Base-by-base conservation (phyloP, 2,888 invertebrate species). In the Caenorhabditis sinica region DNA sequence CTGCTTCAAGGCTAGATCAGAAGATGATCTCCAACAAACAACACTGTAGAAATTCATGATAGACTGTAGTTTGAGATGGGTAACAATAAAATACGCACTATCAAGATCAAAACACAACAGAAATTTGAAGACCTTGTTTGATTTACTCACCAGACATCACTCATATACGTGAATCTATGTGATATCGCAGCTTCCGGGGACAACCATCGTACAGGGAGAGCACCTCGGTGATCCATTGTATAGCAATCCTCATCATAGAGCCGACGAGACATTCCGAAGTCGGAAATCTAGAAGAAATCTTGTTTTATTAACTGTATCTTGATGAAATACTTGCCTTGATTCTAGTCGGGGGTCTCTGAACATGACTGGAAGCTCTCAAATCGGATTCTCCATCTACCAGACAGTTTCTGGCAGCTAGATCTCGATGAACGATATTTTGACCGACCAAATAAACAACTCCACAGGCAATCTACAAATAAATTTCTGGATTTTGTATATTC, bases 131-230 rank as follows among this genome's bases (percentile, higher is more conserved):
- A 13, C 2, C n/a, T n/a, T n/a, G 2, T 33, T 25, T 33, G 17
- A 28, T 53, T 15, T 23, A 65, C 88, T 60, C 73, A 97, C 98
- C 98, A 99, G 56, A 98, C 97, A 93, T 99, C 98, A 90, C 97
- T 97, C 93, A 98, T 97, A 0, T 97, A 97, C 1, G 97, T 97
- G 93, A 98, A 98, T 94, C 97, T 97, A 15, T 98, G 97, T 93
- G 97, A 97, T 53, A 97, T 94, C 92, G 98, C 97, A 0, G 97
- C 96, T 94, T 99, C 98, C 0, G 98, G 97, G 17, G 98, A 97
- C 97, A 99, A 98, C 99, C 99, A 99, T 88, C 98, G 83, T 28
- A 92, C 85, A 1, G 92, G 92, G 2, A 92, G 80, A 25, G 89
- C 85, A 0, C 89, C 86, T 20, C 68, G 58, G 33, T 77, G 72